Evolutionary conservation across 2,113 vertebrate species (phyloP).

Genomic region (Perccottus glenii): DNA sequence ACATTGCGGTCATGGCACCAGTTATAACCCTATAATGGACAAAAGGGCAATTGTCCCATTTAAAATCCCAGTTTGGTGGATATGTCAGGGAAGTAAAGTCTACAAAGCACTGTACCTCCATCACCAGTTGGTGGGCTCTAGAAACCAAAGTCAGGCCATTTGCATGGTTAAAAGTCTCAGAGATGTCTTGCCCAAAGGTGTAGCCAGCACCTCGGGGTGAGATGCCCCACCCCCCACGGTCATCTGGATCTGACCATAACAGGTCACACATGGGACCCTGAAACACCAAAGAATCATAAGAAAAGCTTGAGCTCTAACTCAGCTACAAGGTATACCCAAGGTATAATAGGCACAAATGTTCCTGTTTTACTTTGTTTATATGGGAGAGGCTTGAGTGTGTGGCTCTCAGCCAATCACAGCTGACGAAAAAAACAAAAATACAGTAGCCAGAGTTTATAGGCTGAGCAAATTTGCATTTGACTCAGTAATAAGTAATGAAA

Average conservation of each 20-base stretch:
- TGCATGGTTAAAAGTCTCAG: constrained; percentile 98
- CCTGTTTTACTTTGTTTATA: too few relatives aligned
- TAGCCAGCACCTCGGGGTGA: constrained; percentile 81
- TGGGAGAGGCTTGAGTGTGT: too few relatives aligned
- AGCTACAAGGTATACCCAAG: too few relatives aligned
- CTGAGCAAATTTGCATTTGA: too few relatives aligned
- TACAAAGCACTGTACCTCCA: constrained; percentile 84
- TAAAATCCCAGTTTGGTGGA: not conserved
- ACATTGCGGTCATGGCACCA: constrained; percentile 83
- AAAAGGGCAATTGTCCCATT: constrained; percentile 9
- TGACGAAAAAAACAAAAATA: too few relatives aligned
- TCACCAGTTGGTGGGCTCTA: constrained; percentile 97
- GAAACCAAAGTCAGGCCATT: constrained; percentile 97
- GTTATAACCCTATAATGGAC: constrained; percentile 75
- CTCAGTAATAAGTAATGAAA: too few relatives aligned
- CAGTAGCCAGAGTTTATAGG: too few relatives aligned
- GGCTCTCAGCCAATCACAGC: too few relatives aligned
- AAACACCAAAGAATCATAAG: constrained; percentile 13
- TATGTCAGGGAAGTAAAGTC: not conserved
- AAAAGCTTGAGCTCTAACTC: too few relatives aligned
- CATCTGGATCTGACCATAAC: constrained; percentile 86
- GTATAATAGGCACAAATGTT: too few relatives aligned
- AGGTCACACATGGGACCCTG: constrained; percentile 99
- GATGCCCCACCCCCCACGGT: constrained; percentile 81
- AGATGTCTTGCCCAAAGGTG: constrained; percentile 98